Evolutionary conservation across 2,888 invertebrate species (phyloP), one percentile per base, ranked within the genome.

Genomic region (Phrixothrix hirtus): DNA sequence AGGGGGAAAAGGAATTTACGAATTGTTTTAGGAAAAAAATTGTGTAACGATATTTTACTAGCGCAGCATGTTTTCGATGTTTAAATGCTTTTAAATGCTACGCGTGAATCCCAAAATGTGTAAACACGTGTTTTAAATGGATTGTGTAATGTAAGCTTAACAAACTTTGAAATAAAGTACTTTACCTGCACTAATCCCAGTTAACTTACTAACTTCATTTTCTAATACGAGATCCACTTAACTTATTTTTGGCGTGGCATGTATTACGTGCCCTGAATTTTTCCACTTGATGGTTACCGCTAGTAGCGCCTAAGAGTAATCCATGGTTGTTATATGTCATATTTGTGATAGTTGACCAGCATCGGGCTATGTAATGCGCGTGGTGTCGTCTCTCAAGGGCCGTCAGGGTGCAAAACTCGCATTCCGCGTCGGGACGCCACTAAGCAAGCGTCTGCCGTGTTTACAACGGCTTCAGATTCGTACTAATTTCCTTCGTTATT

Each of bases 391-490:
- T 48, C 42, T 43, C 39, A 35, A 57, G 48, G 29, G 46, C 52
- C 48, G 48, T 51, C 48, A 38, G 43, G 48, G 48, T 42, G 58
- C 52, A 51, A 48, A 55, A 43, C 50, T 50, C 44, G 58, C 60
- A 67, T 65, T 64, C 58, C 58, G 61, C 66, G 67, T 62, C 63
- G 63, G 59, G 65, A 64, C 65, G 66, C 62, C 66, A 54, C 47
- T 11, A 44, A 48, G 47, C 38, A 30, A 43, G 43, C 48, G 47
- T 44, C 43, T 37, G 37, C 37, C 39, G 48, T 21, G 43, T 35
- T 17, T 14, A 41, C 10, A 15, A 14, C 25, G 31, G 21, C 37
- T 11, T 34, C 16, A 38, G 10, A 30, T 30, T 36, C 52, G 46
- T 30, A 41, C 21, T 27, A 12, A 35, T 50, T 43, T 32, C 32